Evolutionary conservation across 64 coral and sea anemone species (phyloP).

Genomic region (Catalaphyllia jardinei): DNA sequence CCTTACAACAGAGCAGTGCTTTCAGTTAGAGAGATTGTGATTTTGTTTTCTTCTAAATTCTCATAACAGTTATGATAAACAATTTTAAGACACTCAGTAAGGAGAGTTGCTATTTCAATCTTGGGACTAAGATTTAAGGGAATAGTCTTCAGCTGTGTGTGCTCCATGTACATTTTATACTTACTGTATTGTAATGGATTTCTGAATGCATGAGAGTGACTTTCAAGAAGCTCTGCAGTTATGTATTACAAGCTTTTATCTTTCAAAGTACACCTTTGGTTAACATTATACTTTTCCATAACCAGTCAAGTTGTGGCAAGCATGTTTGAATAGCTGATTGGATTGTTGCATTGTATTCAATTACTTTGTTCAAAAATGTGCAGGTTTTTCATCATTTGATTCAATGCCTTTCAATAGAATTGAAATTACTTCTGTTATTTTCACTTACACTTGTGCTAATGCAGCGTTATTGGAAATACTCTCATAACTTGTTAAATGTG

Average conservation of each 20-base stretch:
- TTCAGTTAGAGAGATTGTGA: too few species aligned
- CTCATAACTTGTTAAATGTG: not conserved
- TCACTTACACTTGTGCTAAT: not conserved
- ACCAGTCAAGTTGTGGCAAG: not conserved
- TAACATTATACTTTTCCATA: not conserved
- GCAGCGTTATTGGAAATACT: constrained; percentile 26
- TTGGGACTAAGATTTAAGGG: not conserved
- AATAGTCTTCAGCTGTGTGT: constrained; percentile 48
- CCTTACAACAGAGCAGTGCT: too few species aligned
- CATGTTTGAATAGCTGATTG: not conserved
- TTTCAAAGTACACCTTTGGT: not conserved
- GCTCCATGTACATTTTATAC: constrained; percentile 24
- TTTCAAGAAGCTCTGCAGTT: constrained; percentile 14
- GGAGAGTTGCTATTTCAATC: not conserved
- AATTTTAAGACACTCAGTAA: not conserved
- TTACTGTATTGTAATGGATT: not conserved
- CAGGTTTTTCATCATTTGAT: too few species aligned
- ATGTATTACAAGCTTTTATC: not conserved
- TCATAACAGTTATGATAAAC: not conserved
- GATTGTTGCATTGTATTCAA: not conserved
- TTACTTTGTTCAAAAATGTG: too few species aligned
- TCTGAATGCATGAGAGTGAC: not conserved
- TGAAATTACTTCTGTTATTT: too few species aligned
- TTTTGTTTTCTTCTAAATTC: not conserved
- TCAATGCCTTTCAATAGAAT: too few species aligned